Conservation (phyloP, 2,888 invertebrate genomes). For the Ophonus ardosiacus region DNA sequence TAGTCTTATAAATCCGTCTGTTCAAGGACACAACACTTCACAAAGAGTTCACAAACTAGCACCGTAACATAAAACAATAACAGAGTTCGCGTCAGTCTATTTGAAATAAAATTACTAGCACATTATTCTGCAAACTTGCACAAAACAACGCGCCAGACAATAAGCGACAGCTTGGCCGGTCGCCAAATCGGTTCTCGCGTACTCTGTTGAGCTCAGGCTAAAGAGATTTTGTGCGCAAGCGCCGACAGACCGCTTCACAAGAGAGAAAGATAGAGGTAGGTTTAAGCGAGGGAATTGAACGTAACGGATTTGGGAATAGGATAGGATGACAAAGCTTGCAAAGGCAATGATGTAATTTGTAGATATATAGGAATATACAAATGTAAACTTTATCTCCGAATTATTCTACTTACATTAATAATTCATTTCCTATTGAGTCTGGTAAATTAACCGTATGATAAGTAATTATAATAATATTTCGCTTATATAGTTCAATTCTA, state of each 20-base stretch:
- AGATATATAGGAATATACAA: too few species aligned
- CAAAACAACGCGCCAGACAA: slow-evolving; percentile 58
- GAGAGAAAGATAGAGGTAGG: slow-evolving; percentile 8
- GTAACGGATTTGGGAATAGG: not conserved
- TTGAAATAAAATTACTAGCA: slow-evolving; percentile 56
- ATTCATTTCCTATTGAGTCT: too few species aligned
- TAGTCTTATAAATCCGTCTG: not conserved
- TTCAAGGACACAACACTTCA: slow-evolving; percentile 37
- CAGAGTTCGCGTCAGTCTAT: slow-evolving; percentile 21
- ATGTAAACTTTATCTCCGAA: too few species aligned
- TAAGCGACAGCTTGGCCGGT: slow-evolving; percentile 57
- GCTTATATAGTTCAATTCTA: too few species aligned
- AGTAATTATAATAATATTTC: too few species aligned
- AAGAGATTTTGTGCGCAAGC: slow-evolving; percentile 25
- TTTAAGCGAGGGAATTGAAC: slow-evolving; percentile 17
- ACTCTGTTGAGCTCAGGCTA: slow-evolving; percentile 28
- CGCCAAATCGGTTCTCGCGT: slow-evolving; percentile 52
- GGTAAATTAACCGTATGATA: too few species aligned
- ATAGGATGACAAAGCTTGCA: not conserved
- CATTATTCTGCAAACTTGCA: slow-evolving; percentile 58
- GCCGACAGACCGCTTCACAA: slow-evolving; percentile 30
- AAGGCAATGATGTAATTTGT: not conserved
- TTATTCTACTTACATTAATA: too few species aligned
- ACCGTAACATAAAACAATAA: slow-evolving; percentile 48
- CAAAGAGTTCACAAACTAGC: slow-evolving; percentile 19